phyloP scores from a whole-genome alignment of 2,888 invertebrate species.

The Spisula subtruncata region DNA sequence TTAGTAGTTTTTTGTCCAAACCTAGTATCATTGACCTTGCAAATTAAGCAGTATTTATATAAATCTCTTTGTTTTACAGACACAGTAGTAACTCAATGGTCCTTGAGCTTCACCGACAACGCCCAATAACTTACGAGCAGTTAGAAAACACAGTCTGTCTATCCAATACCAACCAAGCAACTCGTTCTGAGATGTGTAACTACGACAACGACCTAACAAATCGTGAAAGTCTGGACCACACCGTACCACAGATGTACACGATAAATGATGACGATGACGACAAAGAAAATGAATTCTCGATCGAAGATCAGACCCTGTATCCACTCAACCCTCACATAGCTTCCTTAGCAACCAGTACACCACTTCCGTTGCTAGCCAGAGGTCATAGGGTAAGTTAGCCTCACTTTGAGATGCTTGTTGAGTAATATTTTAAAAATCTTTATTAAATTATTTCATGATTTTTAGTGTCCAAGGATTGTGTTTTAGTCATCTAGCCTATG shows the following conservation, averaged over 20 bases:
- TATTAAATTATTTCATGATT: too few species aligned
- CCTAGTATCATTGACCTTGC: too few species aligned
- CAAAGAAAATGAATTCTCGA: constrained; percentile 77
- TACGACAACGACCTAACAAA: constrained; percentile 59
- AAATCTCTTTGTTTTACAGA: constrained; percentile 65
- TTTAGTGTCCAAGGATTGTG: too few species aligned
- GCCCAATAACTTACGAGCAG: constrained; percentile 72
- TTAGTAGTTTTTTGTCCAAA: too few species aligned
- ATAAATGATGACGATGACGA: constrained; percentile 70
- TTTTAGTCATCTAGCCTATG: too few species aligned
- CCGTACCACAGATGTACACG: constrained; percentile 66
- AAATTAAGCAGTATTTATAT: not conserved
- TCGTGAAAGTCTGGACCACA: constrained; percentile 46
- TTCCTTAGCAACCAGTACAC: constrained; percentile 79
- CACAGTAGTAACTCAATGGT: constrained; percentile 71
- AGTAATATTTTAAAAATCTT: too few species aligned
- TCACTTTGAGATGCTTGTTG: not conserved
- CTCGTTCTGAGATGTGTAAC: constrained; percentile 52
- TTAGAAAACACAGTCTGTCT: constrained; percentile 69
- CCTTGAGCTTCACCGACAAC: constrained; percentile 77
- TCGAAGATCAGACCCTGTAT: constrained; percentile 75
- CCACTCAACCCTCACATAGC: constrained; percentile 65
- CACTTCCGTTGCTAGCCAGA: constrained; percentile 77
- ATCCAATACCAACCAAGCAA: constrained; percentile 50
- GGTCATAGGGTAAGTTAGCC: constrained; percentile 79